Evolutionary conservation across 2,797 vertebrate genomes (phyloP), one percentile per base, ranked within the genome.

Genomic region (Enteromius unitaeniatus): DNA sequence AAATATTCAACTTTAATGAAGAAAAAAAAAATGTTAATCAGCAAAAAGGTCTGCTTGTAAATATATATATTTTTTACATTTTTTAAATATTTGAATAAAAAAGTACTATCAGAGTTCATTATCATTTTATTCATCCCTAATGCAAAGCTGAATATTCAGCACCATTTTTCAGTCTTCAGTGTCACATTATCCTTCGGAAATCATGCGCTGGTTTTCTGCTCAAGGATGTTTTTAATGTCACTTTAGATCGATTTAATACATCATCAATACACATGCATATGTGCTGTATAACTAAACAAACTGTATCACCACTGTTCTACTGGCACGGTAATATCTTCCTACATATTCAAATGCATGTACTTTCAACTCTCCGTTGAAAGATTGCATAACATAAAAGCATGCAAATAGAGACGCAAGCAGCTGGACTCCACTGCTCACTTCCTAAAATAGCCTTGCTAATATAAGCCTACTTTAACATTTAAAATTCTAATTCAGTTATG

Each of bases 301-400:
- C 28, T 31, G 45, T 31, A 74, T n/a, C 21, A 7, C 1, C 6
- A 14, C 47, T 74, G 31, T 6, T 53, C n/a, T n/a, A 37, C 72
- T 14, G 19, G 17, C 19, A n/a, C 28, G 15, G 51, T 62, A 62
- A 62, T n/a, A 6, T 37, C 28, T 74, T 53, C 10, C 47, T n/a
- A n/a, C 19, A 14, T 37, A 34, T 37, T 55, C 49, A 28, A n/a
- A 53, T 51, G 21, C 51, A 53, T 53, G 60, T 62, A 74, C 49
- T 34, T n/a, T 74, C 28, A 53, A 53, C 70, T 34, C 70, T 28
- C 9, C 70, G 53, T 5, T 53, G 60, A 78, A 28, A n/a, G 26
- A 67, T 51, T 79, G 62, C 62, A 67, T 67, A 78, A 74, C 28
- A 53, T 14, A 55, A 55, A 74, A 55, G 28, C 49, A 74, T 74